phyloP scores from a whole-genome alignment of 1,140 invertebrate species.

The Lepidurus couesii region DNA sequence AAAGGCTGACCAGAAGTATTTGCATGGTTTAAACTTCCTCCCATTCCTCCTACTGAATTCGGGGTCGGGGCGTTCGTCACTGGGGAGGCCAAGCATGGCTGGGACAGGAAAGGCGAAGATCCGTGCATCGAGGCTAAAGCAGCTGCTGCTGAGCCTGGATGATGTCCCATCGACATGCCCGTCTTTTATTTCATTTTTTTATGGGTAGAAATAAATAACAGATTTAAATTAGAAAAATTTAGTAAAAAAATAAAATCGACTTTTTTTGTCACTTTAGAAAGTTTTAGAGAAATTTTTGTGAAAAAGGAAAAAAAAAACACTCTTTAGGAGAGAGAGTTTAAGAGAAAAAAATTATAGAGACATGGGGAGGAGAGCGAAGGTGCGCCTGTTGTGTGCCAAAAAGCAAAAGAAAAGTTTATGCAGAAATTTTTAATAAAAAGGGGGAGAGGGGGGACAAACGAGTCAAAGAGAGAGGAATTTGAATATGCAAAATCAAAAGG shows the following conservation, averaged over 20 bases:
- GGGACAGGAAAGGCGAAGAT: slow-evolving; percentile 67
- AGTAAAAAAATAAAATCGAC: not conserved
- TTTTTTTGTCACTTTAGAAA: no score
- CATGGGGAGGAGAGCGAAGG: not conserved
- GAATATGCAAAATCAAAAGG: not conserved
- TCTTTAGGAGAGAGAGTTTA: not conserved
- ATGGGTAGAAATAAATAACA: not conserved
- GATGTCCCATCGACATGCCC: slow-evolving; percentile 38
- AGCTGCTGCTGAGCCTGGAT: slow-evolving; percentile 44
- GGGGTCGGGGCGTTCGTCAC: slow-evolving; percentile 73
- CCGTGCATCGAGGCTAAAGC: slow-evolving; percentile 69
- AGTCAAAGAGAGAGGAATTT: not conserved
- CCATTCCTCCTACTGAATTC: slow-evolving; percentile 47
- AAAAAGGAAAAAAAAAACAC: not conserved
- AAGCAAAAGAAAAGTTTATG: not conserved
- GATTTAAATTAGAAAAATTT: not conserved
- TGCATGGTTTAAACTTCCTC: slow-evolving; percentile 41
- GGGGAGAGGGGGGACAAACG: no score
- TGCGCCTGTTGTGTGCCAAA: not conserved
- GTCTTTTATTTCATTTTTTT: slow-evolving; percentile 34
- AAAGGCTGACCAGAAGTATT: slow-evolving; percentile 29
- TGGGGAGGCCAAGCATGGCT: slow-evolving; percentile 76
- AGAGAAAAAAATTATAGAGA: not conserved
- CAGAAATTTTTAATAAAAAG: not conserved
- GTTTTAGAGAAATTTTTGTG: not conserved